These are phyloP conservation scores for Tachycineta bicolor DNA, from an alignment of 2,113 vertebrate genomes.

Conservation along the genomic window DNA sequence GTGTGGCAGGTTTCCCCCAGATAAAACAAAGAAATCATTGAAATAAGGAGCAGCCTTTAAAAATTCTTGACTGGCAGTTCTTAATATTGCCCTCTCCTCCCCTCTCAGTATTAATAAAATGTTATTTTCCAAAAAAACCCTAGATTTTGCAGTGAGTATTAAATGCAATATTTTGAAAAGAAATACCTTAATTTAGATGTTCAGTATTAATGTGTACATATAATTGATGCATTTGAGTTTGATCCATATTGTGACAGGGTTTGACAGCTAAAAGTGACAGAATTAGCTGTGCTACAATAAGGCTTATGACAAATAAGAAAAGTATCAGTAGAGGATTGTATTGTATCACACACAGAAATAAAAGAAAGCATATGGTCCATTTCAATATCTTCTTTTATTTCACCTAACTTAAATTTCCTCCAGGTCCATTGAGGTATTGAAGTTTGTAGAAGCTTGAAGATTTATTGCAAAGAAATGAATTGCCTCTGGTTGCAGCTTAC, in stretches of 20 bases:
- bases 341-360: not conserved
- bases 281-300: conserved; percentile 68
- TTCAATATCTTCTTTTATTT: not conserved
- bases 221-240: conserved; percentile 71
- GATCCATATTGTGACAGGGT: conserved; percentile 75
- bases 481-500: not conserved
- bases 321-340: not conserved
- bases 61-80: not conserved
- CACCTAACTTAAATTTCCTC: not conserved
- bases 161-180: not conserved
- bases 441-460: not conserved
- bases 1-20: not conserved
- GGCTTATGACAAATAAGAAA: conserved; percentile 64
- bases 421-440: not conserved
- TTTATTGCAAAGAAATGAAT: not conserved
- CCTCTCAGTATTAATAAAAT: not conserved
- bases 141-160: not conserved
- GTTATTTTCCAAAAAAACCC: not conserved
- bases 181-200: conserved; percentile 46
- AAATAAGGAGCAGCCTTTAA: not conserved
- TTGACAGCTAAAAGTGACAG: conserved; percentile 66
- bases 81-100: not conserved
- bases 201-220: conserved; percentile 73
- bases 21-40: not conserved
- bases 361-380: not conserved